These are phyloP conservation scores for Nerophis lumbriciformis DNA, from an alignment of 2,113 vertebrate species.

Conservation along the genomic window DNA sequence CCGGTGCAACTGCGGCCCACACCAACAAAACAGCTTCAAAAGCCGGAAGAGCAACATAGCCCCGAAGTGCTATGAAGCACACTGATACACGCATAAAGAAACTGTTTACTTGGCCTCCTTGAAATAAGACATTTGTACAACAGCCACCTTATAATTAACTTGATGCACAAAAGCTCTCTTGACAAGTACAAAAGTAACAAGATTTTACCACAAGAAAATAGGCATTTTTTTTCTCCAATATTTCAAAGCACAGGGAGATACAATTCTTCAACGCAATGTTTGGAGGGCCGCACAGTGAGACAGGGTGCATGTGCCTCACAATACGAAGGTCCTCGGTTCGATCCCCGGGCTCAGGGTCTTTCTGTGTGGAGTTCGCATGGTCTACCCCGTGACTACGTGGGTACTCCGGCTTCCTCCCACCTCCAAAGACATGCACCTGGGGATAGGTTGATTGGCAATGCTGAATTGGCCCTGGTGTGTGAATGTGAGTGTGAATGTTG, in stretches of 20 bases:
- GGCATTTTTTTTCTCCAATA: no score
- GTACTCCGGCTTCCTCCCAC: no score
- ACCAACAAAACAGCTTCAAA: slow-evolving; percentile 53
- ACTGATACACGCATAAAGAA: slow-evolving; percentile 50
- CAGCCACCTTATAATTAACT: slow-evolving; percentile 20
- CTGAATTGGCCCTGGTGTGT: no score
- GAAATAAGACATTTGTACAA: slow-evolving; percentile 31
- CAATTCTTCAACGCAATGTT: not conserved
- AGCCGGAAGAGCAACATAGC: slow-evolving; percentile 45
- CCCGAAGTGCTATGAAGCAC: slow-evolving; percentile 36
- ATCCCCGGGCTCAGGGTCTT: no score
- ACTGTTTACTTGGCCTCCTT: slow-evolving; percentile 35
- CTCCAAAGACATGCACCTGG: no score
- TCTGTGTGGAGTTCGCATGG: no score
- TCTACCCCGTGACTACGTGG: no score
- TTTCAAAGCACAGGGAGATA: not conserved
- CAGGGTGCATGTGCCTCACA: no score
- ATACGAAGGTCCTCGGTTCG: no score
- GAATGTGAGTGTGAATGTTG: no score
- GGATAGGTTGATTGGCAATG: no score
- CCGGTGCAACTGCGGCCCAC: slow-evolving; percentile 33
- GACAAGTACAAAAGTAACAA: slow-evolving; percentile 9
- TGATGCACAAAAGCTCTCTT: slow-evolving; percentile 10
- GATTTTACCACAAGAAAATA: no score
- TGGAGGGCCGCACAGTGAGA: not conserved